These are phyloP conservation scores for Anastrepha ludens DNA, from an alignment of 1,140 invertebrate genomes.

Conservation along the genomic window DNA sequence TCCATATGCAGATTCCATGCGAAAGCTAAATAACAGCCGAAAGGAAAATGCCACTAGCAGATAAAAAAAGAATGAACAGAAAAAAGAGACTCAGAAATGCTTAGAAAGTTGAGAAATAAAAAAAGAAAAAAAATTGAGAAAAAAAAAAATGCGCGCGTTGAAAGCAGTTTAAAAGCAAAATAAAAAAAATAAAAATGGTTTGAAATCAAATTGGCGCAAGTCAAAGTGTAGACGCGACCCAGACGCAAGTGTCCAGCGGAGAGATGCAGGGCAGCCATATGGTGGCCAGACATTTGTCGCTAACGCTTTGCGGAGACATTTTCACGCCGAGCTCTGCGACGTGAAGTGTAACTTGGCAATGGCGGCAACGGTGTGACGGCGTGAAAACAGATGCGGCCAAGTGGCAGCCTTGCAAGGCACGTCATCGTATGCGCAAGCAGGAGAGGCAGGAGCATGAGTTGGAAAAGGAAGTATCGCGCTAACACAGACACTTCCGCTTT, in stretches of 20 bases:
- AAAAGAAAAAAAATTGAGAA: too few species aligned
- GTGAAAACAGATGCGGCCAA: conserved; percentile 34
- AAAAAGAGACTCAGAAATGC: too few species aligned
- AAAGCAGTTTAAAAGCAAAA: too few species aligned
- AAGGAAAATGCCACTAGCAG: too few species aligned
- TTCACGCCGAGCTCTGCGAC: background rate
- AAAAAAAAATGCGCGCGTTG: too few species aligned
- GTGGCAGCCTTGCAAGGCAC: background rate
- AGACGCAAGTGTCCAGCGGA: background rate
- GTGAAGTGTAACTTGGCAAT: background rate
- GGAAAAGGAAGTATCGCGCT: background rate
- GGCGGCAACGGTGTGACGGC: background rate
- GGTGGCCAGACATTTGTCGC: background rate
- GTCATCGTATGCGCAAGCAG: background rate
- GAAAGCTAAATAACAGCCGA: too few species aligned
- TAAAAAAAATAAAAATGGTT: too few species aligned
- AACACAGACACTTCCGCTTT: conserved; percentile 27
- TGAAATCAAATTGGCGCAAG: background rate
- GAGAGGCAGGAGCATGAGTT: background rate
- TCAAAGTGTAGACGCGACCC: background rate
- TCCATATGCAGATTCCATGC: too few species aligned
- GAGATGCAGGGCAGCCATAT: background rate
- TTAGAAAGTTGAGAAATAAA: too few species aligned
- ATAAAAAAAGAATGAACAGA: too few species aligned
- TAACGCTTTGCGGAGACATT: background rate